Percentiles rank a stretch among this genome's conserved stretches.
Evolutionary conservation across 2,888 invertebrate genomes (phyloP).

Genomic region (Oligia strigilis): DNA sequence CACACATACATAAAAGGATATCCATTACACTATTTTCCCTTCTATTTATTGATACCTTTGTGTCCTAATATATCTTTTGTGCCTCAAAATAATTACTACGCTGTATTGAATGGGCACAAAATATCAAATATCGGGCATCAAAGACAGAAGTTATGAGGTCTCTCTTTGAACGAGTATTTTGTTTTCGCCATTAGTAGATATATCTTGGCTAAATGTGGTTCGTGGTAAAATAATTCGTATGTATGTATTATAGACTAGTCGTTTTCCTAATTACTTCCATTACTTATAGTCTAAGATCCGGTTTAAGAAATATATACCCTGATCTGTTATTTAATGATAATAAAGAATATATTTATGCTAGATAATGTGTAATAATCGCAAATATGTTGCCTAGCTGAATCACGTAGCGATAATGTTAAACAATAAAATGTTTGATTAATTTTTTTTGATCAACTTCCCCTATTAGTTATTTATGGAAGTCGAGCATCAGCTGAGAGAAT

Average conservation of each 20-base stretch:
- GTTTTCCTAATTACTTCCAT: neutral
- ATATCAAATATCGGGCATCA: constrained; percentile 58
- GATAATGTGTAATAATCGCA: no score
- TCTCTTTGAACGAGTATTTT: constrained; percentile 42
- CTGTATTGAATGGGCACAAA: constrained; percentile 35
- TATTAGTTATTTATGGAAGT: no score
- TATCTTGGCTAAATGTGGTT: neutral
- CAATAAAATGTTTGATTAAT: no score
- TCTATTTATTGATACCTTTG: constrained; percentile 38
- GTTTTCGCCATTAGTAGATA: constrained; percentile 25
- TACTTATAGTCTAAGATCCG: neutral
- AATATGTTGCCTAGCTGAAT: no score
- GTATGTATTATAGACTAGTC: neutral
- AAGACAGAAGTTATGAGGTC: constrained; percentile 39
- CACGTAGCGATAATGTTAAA: no score
- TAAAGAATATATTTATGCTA: no score
- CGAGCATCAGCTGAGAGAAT: no score
- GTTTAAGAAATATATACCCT: no score
- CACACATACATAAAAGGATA: constrained; percentile 17
- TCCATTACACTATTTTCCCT: constrained; percentile 47
- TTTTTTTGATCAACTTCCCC: no score
- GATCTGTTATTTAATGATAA: no score
- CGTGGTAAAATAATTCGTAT: neutral
- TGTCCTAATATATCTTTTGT: constrained; percentile 43
- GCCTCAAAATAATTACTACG: constrained; percentile 50